Base-by-base conservation (phyloP, 2,113 vertebrate species). In the Malurus melanocephalus region DNA sequence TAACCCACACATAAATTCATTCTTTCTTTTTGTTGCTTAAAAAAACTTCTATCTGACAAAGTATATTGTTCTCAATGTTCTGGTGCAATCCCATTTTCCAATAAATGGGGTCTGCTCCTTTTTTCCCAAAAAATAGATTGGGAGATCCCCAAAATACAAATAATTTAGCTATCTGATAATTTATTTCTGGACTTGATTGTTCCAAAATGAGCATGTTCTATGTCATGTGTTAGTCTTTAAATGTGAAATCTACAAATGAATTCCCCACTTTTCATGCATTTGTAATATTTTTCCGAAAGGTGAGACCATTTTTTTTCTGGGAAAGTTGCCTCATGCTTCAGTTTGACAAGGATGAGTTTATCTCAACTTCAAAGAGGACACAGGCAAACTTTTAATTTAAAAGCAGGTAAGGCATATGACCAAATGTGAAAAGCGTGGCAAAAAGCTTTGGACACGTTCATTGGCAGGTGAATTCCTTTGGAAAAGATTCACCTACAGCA, bases 381-480 rank as follows among this genome's bases (percentile, higher is more conserved):
- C 7, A 30, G 21, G 10, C 30, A 59, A 57, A 35, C 18, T 30
- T 28, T 79, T 82, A 35, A 42, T 19, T 72, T 28, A 17, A 28
- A 73, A 80, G 10, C 20, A 38, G 35, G 4, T 61, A 28, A 79
- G 7, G 6, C 22, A 10, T 51, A 11, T 40, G 20, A 16, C 65
- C 49, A 68, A 43, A 65, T 1, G 1, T 27, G 35, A 26, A 53
- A 48, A 77, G 12, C 7, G 23, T 22, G 13, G 10, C 35, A 49
- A 71, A 80, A 84, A 19, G 4, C 5, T 66, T 48, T 62, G 40
- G 10, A 22, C 3, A 14, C 0, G 0, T 74, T 86, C 11, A 30
- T 2, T 22, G 14, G 27, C 33, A 45, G 20, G 7, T 67, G 19
- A 51, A 59, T 78, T 64, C 52, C 16, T 35, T 10, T 30, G n/a